Conservation (phyloP, 2,888 invertebrate genomes). For the Stegana nigrithorax region DNA sequence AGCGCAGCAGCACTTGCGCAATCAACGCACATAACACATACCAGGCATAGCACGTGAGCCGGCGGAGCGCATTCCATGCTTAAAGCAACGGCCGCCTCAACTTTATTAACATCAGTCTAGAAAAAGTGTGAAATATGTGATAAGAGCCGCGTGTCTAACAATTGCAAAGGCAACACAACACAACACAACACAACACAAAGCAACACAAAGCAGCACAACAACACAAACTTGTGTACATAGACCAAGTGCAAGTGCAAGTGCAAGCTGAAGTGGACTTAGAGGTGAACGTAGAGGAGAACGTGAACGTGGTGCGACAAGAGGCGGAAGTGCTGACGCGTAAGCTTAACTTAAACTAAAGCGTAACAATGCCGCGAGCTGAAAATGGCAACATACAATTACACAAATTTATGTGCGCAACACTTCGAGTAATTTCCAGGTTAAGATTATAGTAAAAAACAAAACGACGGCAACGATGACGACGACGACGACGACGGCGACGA, state of each 20-base stretch:
- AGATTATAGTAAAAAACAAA: slow-evolving; percentile 36
- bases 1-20: too few relatives aligned
- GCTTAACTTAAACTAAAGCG: background rate
- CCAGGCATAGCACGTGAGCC: slow-evolving; percentile 49
- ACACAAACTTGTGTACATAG: background rate
- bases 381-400: slow-evolving; percentile 67
- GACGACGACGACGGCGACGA: too few relatives aligned
- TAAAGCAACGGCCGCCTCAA: too few relatives aligned
- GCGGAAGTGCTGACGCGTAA: slow-evolving; percentile 22
- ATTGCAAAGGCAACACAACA: background rate
- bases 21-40: too few relatives aligned
- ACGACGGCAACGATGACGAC: too few relatives aligned
- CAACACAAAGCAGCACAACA: too few relatives aligned
- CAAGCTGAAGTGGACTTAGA: background rate
- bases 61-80: slow-evolving; percentile 16
- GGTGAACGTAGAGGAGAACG: too few relatives aligned
- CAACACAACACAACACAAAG: too few relatives aligned
- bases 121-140: slow-evolving; percentile 52
- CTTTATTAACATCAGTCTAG: background rate
- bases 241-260: background rate
- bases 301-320: background rate
- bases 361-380: slow-evolving; percentile 43
- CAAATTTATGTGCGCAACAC: slow-evolving; percentile 66
- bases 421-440: slow-evolving; percentile 62
- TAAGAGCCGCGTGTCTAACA: slow-evolving; percentile 32